phyloP scores from a whole-genome alignment of 2,113 vertebrate genomes.

The Brachypodius melanocephalos region DNA sequence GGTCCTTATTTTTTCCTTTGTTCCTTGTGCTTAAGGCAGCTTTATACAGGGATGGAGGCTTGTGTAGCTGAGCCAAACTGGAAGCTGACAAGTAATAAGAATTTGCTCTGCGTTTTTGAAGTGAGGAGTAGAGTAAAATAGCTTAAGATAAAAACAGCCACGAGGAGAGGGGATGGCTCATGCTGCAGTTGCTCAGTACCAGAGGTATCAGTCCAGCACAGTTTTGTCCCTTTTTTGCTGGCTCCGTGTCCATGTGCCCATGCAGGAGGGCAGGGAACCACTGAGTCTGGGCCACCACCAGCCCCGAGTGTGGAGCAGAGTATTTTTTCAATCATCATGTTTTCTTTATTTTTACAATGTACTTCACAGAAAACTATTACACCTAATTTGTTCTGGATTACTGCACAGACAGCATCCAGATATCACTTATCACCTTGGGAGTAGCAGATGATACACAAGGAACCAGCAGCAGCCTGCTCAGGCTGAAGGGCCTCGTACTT shows the following conservation, averaged over 20 bases:
- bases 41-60: background rate
- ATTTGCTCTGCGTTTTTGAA: background rate
- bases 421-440: constrained; percentile 15
- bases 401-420: background rate
- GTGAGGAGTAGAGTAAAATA: background rate
- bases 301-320: background rate
- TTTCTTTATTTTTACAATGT: constrained; percentile 1
- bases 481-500: background rate
- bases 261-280: background rate
- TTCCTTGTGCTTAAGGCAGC: background rate
- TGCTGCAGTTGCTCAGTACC: background rate
- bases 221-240: background rate
- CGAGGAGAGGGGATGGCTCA: background rate
- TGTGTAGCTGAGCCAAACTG: constrained; percentile 3
- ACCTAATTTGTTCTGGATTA: constrained; percentile 50
- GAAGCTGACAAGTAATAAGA: constrained; percentile 14
- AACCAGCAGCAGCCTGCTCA: background rate
- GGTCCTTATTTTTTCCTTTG: constrained; percentile 25
- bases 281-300: background rate
- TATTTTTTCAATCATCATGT: background rate
- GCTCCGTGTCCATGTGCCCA: rapidly evolving
- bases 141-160: background rate
- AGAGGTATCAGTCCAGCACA: background rate
- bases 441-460: background rate
- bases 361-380: background rate